Conservation (phyloP, 64 coral and sea anemone genomes). For the Porites australiensis region DNA sequence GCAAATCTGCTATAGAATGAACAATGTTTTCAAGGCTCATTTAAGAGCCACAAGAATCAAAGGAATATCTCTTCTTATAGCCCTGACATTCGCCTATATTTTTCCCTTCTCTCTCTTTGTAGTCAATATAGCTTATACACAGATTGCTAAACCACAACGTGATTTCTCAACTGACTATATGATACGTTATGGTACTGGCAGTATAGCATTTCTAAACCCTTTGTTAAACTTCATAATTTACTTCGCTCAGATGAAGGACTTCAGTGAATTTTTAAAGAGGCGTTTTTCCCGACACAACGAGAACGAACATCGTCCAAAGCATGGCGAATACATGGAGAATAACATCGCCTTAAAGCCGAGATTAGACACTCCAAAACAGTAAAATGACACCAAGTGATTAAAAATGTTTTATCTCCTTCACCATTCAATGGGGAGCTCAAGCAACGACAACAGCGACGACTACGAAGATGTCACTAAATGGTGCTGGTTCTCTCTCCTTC, state of each 20-base stretch:
- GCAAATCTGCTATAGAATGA: neutral
- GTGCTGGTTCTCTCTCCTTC: no score
- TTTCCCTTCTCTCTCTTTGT: conserved; percentile 20
- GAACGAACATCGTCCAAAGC: no score
- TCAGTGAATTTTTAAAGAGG: neutral
- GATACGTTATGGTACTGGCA: neutral
- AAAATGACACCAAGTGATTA: no score
- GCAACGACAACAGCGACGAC: no score
- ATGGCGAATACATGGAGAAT: no score
- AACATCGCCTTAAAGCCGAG: no score
- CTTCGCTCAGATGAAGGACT: neutral
- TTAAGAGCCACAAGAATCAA: neutral
- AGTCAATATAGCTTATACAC: neutral
- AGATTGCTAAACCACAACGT: neutral
- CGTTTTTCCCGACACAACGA: neutral
- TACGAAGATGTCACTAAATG: no score
- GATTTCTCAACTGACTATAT: conserved; percentile 27
- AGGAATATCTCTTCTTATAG: conserved; percentile 17
- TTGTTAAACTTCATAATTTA: conserved; percentile 13
- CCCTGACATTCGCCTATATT: conserved; percentile 28
- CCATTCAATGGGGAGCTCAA: no score
- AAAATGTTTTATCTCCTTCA: no score
- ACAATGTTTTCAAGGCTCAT: conserved; percentile 10
- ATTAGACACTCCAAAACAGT: no score
- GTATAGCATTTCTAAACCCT: neutral